Base-by-base conservation (phyloP, 2,113 vertebrate species). In the Garra rufa region DNA sequence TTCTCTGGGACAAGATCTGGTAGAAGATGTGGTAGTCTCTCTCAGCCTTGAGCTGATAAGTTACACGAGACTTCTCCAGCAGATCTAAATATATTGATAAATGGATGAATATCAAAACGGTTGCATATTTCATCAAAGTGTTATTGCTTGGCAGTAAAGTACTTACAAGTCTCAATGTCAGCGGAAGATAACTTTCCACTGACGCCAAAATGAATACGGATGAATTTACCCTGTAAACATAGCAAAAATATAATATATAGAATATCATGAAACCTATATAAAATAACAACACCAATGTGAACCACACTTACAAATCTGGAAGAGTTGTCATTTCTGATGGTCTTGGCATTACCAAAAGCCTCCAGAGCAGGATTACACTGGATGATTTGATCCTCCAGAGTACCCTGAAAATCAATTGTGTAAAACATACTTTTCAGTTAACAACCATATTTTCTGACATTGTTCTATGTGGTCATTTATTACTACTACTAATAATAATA, bases 11-110 rank as follows among this genome's bases (percentile, higher is more conserved):
- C 82, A 97, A 91, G 87, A 98, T 98, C 92, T 98, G 97, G 88
- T 98, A 98, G 94, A 97, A 98, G 90, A 98, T 97, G 85, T 98
- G 97, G 67, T 98, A 98, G 86, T 96, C 97, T 86, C 97, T 95
- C 91, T 98, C 97, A 90, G 96, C 95, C 88, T 95, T 97, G 38
- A 97, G 93, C 92, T 98, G 97, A 87, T 95, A 98, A 57, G 95
- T 97, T 41, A 97, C 96, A 85, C 97, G 94, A 4, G 97, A 98
- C 44, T 75, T 75, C 43, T 75, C 71, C 44, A 75, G 71, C 14
- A 75, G 44, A 75, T 75, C 71, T 75, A 50, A 30, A 46, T 28
- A 1, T 46, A n/a, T 43, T 43, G 9, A 70, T 21, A 9, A 34
- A 67, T 9, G 10, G 63, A 67, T 38, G 30, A 38, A 43, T 71